phyloP scores from a whole-genome alignment of 2,888 invertebrate species.

The Orthonevra nobilis region DNA sequence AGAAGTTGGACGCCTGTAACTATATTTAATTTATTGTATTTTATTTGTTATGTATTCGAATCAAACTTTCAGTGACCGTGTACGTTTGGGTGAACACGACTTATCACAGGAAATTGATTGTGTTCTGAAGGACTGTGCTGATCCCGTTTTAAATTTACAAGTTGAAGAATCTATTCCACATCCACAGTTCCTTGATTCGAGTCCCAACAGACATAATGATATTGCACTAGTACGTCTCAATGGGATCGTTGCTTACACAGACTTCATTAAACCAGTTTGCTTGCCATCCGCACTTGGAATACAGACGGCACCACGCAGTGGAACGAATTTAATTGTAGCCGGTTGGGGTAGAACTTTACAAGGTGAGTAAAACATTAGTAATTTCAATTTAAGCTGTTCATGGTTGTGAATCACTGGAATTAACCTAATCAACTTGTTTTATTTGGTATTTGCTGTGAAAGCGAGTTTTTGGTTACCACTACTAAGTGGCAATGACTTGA shows the following conservation, averaged over 20 bases:
- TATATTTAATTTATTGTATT: not conserved
- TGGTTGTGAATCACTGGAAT: too few species aligned
- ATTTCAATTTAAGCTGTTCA: too few species aligned
- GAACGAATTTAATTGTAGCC: slow-evolving; percentile 81
- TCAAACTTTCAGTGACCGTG: slow-evolving; percentile 70
- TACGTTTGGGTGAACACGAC: slow-evolving; percentile 79
- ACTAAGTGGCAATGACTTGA: too few species aligned
- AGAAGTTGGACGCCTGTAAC: slow-evolving; percentile 82
- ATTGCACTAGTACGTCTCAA: slow-evolving; percentile 86
- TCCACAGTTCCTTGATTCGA: slow-evolving; percentile 82
- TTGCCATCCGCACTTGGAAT: slow-evolving; percentile 79
- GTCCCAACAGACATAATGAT: slow-evolving; percentile 84
- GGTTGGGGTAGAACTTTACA: slow-evolving; percentile 85
- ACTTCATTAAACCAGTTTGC: slow-evolving; percentile 84
- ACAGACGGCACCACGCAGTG: slow-evolving; percentile 75
- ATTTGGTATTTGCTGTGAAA: too few species aligned
- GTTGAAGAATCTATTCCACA: slow-evolving; percentile 85
- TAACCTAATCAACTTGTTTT: too few species aligned
- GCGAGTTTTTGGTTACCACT: too few species aligned
- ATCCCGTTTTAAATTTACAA: slow-evolving; percentile 82
- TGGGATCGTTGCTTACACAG: slow-evolving; percentile 81
- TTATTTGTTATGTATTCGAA: not conserved
- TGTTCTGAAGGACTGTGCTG: slow-evolving; percentile 82
- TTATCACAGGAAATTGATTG: slow-evolving; percentile 75
- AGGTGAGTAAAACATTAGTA: slow-evolving; percentile 66